Base-by-base conservation (phyloP, 2,888 invertebrate genomes). In the Erebia palarica region DNA sequence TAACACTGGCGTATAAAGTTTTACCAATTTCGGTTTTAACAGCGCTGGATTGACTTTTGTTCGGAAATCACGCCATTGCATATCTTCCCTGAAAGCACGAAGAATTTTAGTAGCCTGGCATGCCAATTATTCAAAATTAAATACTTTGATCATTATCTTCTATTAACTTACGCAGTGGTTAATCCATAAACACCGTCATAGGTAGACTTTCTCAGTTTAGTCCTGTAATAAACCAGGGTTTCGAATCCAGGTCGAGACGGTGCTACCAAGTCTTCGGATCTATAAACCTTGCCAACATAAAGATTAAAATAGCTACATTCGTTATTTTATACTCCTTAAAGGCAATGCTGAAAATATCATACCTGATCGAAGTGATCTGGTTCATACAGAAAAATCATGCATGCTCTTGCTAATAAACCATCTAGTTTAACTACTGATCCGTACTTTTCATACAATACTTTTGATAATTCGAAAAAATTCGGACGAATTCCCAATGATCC, bases 21-120 rank as follows among this genome's bases (percentile, higher is more conserved):
- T 94, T 1, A 94, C 89, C 72, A 94, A 84, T 75, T 95, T 94
- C 0, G 96, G 95, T 78, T 95, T 94, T 83, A 96, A 85, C 83
- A 96, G 87, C 51, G 95, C 93, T 66, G 95, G 95, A 83, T 96
- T 96, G 0, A 96, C 95, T 72, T 94, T 95, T 0, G 94, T 94
- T 18, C 96, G 92, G 75, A 96, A 93, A 68, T 94, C 91, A 57
- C 94, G 94, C 96, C 96, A 96, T 75, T 94, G 90, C 14, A 94
- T 91, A 0, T 95, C 96, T 84, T 95, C 94, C 3, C 94, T 94
- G 77, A 14, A 59, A 70, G 8, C 5, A 36, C 10, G n/a, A 4
- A 14, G 4, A 16, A 61, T 18, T 69, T 16, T 61, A 65, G 68
- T 47, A 51, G 18, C 16, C 16, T 18, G 55, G 55, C 10, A n/a